Evolutionary conservation across 1,140 invertebrate species (phyloP), one percentile per base, ranked within the genome.

Genomic region (Musca vetustissima): DNA sequence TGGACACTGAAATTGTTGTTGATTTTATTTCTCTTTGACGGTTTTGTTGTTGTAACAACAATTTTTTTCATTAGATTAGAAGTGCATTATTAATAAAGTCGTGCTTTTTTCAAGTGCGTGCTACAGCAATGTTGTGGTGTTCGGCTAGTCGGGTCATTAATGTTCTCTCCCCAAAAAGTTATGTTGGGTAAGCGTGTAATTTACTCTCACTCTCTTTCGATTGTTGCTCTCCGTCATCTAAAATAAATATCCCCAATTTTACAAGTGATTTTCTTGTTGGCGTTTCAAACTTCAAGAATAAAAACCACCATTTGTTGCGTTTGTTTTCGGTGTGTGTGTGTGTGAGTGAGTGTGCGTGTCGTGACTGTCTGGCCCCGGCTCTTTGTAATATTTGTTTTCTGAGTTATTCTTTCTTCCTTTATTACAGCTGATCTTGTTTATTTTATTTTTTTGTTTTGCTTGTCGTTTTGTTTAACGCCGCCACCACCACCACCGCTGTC

Each of bases 351-450:
- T 66, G 64, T 66, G 28, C 17, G 47, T 48, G 64, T 65, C 47
- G 25, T 64, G 4, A 49, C 17, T 64, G 36, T 47, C 36, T 43
- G 36, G 11, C 36, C 13, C 11, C 8, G 28, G 36, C 36, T 43
- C 24, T 53, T 24, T 53, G 52, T 21, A 53, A n/a, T n/a, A n/a
- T n/a, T n/a, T n/a, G n/a, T n/a, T 11, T 53, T 21, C 8, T 21
- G 15, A 22, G n/a, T 24, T 53, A 24, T 53, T 21, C 19, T 7
- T 22, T 21, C 8, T 24, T 61, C 24, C 24, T 66, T 70, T 19
- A 69, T 69, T 69, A 59, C 69, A 70, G 69, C 69, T 70, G 69
- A 70, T 70, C 69, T 70, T 70, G 69, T 70, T 70, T 70, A 67
- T 55, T 55, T 66, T 55, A 28, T 4, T 64, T 43, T 50, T 14